Evolutionary conservation across 2,888 invertebrate species (phyloP).

Genomic region (Pseudococcus longispinus): DNA sequence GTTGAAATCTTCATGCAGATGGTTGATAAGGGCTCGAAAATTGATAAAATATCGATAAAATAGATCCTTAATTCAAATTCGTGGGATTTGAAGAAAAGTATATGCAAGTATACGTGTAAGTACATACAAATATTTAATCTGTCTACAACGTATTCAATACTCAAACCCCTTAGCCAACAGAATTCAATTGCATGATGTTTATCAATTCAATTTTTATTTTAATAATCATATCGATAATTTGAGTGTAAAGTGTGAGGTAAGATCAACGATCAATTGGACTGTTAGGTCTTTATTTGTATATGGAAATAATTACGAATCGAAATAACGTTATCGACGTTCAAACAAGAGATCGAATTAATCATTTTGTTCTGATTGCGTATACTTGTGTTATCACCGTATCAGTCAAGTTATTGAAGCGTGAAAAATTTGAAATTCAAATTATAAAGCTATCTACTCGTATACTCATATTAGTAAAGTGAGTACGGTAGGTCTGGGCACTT

Average conservation of each 20-base stretch:
- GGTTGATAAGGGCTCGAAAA: too few species aligned
- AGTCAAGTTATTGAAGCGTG: not conserved
- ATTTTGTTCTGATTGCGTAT: not conserved
- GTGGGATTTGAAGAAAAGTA: too few species aligned
- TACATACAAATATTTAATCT: too few species aligned
- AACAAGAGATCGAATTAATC: not conserved
- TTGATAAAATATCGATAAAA: too few species aligned
- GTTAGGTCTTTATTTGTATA: not conserved
- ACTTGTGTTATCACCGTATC: not conserved
- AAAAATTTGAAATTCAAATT: conserved; percentile 1
- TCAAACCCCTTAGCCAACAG: too few species aligned
- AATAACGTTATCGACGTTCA: not conserved
- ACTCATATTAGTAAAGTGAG: not conserved
- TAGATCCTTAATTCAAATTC: too few species aligned
- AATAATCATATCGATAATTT: not conserved
- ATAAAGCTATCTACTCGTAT: not conserved
- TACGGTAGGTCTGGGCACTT: too few species aligned
- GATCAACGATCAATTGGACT: not conserved
- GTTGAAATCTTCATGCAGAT: too few species aligned
- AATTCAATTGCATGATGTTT: too few species aligned
- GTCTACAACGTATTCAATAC: too few species aligned
- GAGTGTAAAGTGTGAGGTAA: not conserved
- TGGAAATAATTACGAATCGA: not conserved
- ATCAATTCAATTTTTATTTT: too few species aligned
- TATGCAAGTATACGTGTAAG: too few species aligned